phyloP scores from a whole-genome alignment of 2,113 vertebrate species.

The Uria aalge region DNA sequence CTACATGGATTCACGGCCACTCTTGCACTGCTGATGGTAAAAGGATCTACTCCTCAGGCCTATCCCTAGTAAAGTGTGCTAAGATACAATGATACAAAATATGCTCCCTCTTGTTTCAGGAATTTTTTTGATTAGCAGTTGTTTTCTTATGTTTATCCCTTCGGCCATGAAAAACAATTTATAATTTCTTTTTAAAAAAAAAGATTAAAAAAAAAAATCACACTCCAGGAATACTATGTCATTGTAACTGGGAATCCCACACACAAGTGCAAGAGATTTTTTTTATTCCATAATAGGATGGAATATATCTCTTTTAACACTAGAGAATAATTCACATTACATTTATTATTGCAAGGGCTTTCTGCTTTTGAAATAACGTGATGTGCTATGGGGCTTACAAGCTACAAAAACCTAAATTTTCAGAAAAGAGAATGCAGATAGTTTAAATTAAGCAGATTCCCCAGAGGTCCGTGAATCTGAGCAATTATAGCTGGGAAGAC shows the following conservation, averaged over 20 bases:
- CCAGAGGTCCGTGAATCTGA: background rate
- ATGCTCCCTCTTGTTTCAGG: background rate
- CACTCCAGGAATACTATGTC: background rate
- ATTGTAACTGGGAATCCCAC: background rate
- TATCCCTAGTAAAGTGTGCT: background rate
- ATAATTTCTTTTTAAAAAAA: background rate
- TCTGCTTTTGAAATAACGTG: background rate
- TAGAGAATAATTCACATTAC: background rate
- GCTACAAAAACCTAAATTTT: background rate
- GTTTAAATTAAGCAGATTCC: slow-evolving; percentile 21
- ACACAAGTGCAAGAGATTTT: background rate
- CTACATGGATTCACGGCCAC: background rate
- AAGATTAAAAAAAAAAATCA: background rate
- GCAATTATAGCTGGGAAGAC: background rate
- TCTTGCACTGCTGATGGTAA: background rate
- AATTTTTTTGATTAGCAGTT: background rate
- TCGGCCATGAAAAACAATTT: background rate
- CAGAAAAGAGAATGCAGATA: background rate
- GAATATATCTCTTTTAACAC: background rate
- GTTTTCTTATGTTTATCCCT: background rate
- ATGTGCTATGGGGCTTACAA: background rate
- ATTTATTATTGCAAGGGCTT: background rate
- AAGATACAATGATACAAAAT: background rate
- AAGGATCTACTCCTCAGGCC: background rate
- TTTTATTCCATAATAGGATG: background rate